These are phyloP conservation scores for Sinella curviseta DNA, from an alignment of 1,140 invertebrate genomes.

Conservation along the genomic window DNA sequence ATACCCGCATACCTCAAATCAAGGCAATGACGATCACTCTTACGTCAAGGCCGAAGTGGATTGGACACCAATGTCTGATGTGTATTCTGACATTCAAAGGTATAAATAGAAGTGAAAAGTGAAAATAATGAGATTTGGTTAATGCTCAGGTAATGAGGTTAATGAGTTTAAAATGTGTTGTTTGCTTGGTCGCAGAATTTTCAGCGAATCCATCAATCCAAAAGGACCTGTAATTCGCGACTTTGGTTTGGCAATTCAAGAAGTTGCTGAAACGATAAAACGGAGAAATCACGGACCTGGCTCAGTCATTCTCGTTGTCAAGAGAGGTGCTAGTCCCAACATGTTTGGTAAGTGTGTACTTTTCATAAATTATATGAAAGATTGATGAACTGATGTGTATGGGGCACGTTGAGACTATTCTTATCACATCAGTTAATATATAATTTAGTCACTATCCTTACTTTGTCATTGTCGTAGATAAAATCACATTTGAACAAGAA, in stretches of 20 bases:
- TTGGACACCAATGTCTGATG: slow-evolving; percentile 21
- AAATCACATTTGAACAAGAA: slow-evolving; percentile 18
- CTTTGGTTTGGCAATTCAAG: slow-evolving; percentile 29
- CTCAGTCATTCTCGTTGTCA: slow-evolving; percentile 24
- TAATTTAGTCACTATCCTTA: neutral
- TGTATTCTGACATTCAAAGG: neutral
- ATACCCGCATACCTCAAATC: slow-evolving; percentile 4
- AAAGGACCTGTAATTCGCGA: slow-evolving; percentile 25
- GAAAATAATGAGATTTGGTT: neutral
- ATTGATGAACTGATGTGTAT: neutral
- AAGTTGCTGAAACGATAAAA: slow-evolving; percentile 37
- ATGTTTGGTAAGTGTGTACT: slow-evolving; percentile 8
- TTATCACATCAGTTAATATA: neutral
- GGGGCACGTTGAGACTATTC: neutral
- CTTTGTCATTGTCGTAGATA: neutral
- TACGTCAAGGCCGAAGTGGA: slow-evolving; percentile 32
- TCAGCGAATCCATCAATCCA: neutral
- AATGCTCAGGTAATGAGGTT: neutral
- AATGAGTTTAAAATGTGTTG: neutral
- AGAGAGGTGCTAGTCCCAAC: slow-evolving; percentile 29
- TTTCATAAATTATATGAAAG: too few relatives aligned
- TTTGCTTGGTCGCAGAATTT: neutral
- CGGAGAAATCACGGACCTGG: slow-evolving; percentile 22
- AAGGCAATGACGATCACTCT: slow-evolving; percentile 1
- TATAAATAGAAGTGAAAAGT: neutral